Percentiles rank a stretch among this genome's conserved stretches.
Evolutionary conservation across 1,140 invertebrate genomes (phyloP).

Genomic region (Aethina tumida): DNA sequence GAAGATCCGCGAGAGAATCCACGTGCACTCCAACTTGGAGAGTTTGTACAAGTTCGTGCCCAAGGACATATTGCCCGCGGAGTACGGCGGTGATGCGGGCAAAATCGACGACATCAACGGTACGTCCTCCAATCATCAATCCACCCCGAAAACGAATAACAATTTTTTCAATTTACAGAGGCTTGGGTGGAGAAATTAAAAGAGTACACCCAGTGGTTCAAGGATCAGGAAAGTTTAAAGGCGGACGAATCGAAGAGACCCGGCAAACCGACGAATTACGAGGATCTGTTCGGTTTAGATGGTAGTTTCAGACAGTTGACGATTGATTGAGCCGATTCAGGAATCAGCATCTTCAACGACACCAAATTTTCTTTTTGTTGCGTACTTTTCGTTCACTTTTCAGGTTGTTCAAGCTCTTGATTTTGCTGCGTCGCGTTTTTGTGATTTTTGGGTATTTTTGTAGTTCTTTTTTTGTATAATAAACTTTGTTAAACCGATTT

Average conservation of each 20-base stretch:
- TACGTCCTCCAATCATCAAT: too few species aligned
- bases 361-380: too few species aligned
- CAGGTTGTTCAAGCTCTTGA: too few species aligned
- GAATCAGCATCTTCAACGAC: too few species aligned
- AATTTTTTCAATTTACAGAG: conserved; percentile 38
- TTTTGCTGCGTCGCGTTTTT: too few species aligned
- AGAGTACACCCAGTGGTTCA: conserved; percentile 66
- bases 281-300: conserved; percentile 72
- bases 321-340: conserved; percentile 73
- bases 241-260: conserved; percentile 64
- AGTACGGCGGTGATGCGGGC: conserved; percentile 68
- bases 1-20: conserved; percentile 73
- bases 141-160: too few species aligned
- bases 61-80: conserved; percentile 63
- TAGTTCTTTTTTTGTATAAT: too few species aligned
- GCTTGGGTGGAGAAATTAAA: conserved; percentile 63
- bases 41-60: conserved; percentile 67
- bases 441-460: too few species aligned
- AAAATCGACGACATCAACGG: conserved; percentile 59
- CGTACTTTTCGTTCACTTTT: too few species aligned
- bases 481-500: too few species aligned
- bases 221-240: conserved; percentile 58
- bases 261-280: conserved; percentile 66
- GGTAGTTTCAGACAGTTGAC: conserved; percentile 68
- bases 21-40: conserved; percentile 61